Conservation (phyloP, 2,797 vertebrate species). For the Pempheris klunzingeri region DNA sequence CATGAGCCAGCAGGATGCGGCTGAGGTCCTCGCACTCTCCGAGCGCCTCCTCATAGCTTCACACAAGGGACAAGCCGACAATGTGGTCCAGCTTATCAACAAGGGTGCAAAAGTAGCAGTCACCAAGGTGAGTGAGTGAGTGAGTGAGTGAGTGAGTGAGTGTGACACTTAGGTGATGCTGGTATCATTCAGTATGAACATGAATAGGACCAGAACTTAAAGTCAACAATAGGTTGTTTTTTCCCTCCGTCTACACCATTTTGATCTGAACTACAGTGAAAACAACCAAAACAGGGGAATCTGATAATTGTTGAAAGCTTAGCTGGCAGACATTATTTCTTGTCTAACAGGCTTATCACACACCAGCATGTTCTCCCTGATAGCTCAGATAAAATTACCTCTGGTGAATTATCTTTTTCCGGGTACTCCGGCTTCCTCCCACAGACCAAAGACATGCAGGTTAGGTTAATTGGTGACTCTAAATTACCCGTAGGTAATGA, state of each 20-base stretch:
- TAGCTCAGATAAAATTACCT: too few relatives aligned
- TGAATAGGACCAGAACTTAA: not conserved
- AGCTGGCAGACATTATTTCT: too few relatives aligned
- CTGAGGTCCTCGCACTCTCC: slow-evolving; percentile 92
- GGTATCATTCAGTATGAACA: not conserved
- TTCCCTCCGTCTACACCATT: not conserved
- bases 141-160: too few relatives aligned
- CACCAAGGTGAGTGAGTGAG: slow-evolving; percentile 93
- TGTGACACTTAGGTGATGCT: not conserved
- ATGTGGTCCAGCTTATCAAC: slow-evolving; percentile 99
- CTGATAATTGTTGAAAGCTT: not conserved
- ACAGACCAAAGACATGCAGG: too few relatives aligned
- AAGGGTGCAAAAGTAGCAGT: slow-evolving; percentile 97
- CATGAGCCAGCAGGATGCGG: slow-evolving; percentile 99
- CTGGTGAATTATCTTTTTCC: too few relatives aligned
- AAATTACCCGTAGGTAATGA: too few relatives aligned
- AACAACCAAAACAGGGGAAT: not conserved
- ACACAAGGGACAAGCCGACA: slow-evolving; percentile 96
- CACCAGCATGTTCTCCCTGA: too few relatives aligned
- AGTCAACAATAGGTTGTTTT: not conserved
- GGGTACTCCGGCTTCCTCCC: too few relatives aligned
- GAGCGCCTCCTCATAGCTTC: slow-evolving; percentile 98
- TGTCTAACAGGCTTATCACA: too few relatives aligned
- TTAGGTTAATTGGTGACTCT: too few relatives aligned
- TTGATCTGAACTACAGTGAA: not conserved